These are phyloP conservation scores for Papilio protenor DNA, from an alignment of 2,888 invertebrate species.

Conservation along the genomic window DNA sequence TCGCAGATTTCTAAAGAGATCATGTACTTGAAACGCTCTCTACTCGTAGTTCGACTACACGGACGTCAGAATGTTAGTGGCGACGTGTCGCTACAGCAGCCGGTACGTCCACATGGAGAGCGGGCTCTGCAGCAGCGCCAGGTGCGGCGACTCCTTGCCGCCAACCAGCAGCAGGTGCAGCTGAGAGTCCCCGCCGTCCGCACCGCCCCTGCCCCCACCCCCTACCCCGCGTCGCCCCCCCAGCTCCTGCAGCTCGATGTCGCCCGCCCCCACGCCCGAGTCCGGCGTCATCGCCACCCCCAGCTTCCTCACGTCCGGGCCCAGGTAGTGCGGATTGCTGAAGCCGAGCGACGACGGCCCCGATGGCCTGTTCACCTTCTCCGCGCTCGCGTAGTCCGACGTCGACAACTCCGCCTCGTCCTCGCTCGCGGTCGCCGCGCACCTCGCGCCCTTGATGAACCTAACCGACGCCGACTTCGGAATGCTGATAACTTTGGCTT, in stretches of 20 bases:
- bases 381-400: constrained; percentile 91
- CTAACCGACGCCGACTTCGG: constrained; percentile 85
- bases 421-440: constrained; percentile 72
- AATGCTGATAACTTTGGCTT: constrained; percentile 71
- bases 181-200: constrained; percentile 54
- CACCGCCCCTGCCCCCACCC: constrained; percentile 59
- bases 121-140: constrained; percentile 90
- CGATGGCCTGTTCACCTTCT: constrained; percentile 85
- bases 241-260: constrained; percentile 74
- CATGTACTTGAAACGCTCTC: constrained; percentile 2
- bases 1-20: constrained; percentile 13
- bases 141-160: constrained; percentile 91
- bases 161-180: constrained; percentile 85
- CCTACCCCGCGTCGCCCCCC: constrained; percentile 54
- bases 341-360: constrained; percentile 85
- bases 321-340: constrained; percentile 90
- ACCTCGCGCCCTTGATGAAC: constrained; percentile 79
- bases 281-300: constrained; percentile 87
- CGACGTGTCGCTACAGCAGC: constrained; percentile 64
- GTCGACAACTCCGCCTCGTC: constrained; percentile 86
- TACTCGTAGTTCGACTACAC: constrained; percentile 24
- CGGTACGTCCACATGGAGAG: constrained; percentile 92
- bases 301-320: constrained; percentile 88
- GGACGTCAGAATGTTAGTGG: constrained; percentile 30
- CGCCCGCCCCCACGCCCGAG: constrained; percentile 82